Percentiles rank a stretch among this genome's conserved stretches.
These are phyloP conservation scores for Nixonia krombeini DNA, from an alignment of 1,140 invertebrate species.

Conservation along the genomic window DNA sequence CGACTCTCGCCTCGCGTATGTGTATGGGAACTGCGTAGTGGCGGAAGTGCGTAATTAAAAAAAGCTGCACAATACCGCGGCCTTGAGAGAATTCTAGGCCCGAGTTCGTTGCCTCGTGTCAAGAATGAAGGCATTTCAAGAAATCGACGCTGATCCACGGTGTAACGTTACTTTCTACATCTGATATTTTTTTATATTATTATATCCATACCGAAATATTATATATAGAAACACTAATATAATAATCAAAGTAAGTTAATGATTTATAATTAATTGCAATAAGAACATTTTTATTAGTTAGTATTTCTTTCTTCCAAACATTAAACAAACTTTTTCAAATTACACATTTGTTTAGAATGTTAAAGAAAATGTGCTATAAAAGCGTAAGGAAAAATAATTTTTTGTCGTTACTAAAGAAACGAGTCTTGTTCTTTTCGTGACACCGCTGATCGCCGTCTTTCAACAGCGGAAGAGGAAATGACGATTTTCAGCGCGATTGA, in stretches of 20 bases:
- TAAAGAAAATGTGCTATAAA: neutral
- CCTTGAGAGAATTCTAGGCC: constrained; percentile 54
- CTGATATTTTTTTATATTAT: constrained; percentile 4
- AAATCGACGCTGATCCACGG: constrained; percentile 40
- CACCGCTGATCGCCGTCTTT: constrained; percentile 21
- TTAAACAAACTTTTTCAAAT: too few relatives aligned
- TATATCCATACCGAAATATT: neutral
- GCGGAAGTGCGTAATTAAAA: constrained; percentile 68
- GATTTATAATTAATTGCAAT: too few relatives aligned
- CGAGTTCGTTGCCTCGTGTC: constrained; percentile 55
- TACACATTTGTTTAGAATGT: neutral
- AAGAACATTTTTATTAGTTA: too few relatives aligned
- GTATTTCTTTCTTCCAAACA: too few relatives aligned
- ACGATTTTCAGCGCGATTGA: constrained; percentile 55
- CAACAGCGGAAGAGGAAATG: constrained; percentile 56
- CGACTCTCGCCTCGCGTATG: constrained; percentile 43
- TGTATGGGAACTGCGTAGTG: constrained; percentile 53
- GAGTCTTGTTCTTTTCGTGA: too few relatives aligned
- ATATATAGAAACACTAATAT: too few relatives aligned
- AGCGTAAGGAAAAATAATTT: neutral
- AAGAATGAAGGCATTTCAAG: constrained; percentile 29
- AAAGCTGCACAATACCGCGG: constrained; percentile 55
- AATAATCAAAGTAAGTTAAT: too few relatives aligned
- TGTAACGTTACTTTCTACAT: constrained; percentile 43
- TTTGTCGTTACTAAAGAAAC: too few relatives aligned